phyloP scores from a whole-genome alignment of 2,113 vertebrate genomes.

The Colistium nudipinnis region DNA sequence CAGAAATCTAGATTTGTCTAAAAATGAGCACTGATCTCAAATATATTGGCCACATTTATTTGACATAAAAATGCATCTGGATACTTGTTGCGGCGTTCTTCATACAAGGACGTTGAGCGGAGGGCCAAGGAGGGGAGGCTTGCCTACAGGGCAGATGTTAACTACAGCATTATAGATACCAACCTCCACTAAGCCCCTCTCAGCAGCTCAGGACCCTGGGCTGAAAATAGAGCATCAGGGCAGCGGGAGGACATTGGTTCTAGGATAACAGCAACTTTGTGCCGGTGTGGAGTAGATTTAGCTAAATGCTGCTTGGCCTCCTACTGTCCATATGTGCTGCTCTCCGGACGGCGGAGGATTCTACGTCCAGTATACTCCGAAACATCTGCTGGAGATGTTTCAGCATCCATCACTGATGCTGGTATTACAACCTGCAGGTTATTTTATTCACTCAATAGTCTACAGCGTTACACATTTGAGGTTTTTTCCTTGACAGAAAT shows the following conservation, averaged over 20 bases:
- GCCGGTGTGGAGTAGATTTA: slow-evolving; percentile 66
- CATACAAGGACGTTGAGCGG: slow-evolving; percentile 24
- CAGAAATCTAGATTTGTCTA: slow-evolving; percentile 23
- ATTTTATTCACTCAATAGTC: neutral
- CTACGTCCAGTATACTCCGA: neutral
- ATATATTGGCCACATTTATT: slow-evolving; percentile 3
- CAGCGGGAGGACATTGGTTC: slow-evolving; percentile 58
- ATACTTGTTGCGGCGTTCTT: slow-evolving; percentile 28
- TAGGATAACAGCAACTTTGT: slow-evolving; percentile 69
- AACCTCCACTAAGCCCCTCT: slow-evolving; percentile 76
- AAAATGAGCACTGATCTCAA: neutral
- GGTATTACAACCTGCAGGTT: neutral
- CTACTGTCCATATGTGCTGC: slow-evolving; percentile 63
- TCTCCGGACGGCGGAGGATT: slow-evolving; percentile 29
- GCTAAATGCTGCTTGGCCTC: slow-evolving; percentile 65
- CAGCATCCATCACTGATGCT: neutral
- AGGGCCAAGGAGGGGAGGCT: slow-evolving; percentile 54
- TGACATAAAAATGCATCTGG: neutral
- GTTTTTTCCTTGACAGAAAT: neutral
- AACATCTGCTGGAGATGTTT: slow-evolving; percentile 43
- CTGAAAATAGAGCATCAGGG: slow-evolving; percentile 76
- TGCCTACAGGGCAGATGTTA: slow-evolving; percentile 72
- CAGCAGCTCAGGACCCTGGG: slow-evolving; percentile 76
- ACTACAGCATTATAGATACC: slow-evolving; percentile 75
- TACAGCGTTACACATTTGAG: too few species aligned